Evolutionary conservation across 2,113 vertebrate species (phyloP).

Genomic region (Spea bombifrons): DNA sequence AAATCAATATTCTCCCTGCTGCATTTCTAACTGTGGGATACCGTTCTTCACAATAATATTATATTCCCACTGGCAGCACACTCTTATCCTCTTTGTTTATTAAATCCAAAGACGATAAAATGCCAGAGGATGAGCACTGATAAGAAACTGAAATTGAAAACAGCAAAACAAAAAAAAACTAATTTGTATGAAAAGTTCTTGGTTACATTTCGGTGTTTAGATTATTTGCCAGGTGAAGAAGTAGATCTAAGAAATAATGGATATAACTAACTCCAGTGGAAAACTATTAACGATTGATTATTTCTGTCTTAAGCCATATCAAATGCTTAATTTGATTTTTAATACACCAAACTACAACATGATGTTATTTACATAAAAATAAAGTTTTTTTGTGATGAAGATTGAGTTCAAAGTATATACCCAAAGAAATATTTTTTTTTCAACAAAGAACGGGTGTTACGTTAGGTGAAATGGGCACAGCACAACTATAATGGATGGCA

Average conservation of each 20-base stretch:
- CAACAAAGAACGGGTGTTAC: too few relatives aligned
- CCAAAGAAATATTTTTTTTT: too few relatives aligned
- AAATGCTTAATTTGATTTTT: too few relatives aligned
- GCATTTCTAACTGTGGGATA: slow-evolving; percentile 32
- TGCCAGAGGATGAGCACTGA: slow-evolving; percentile 23
- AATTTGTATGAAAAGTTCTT: slow-evolving; percentile 33
- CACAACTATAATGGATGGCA: too few relatives aligned
- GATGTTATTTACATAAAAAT: too few relatives aligned
- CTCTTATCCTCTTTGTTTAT: slow-evolving; percentile 46
- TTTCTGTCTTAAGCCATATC: neutral
- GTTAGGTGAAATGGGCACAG: too few relatives aligned
- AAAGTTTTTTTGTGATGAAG: too few relatives aligned
- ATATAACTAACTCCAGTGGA: neutral
- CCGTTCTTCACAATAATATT: slow-evolving; percentile 42
- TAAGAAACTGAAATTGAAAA: slow-evolving; percentile 42
- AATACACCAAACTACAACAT: too few relatives aligned
- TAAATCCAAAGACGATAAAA: slow-evolving; percentile 41
- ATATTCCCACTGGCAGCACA: slow-evolving; percentile 36
- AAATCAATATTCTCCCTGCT: slow-evolving; percentile 41
- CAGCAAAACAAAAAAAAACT: slow-evolving; percentile 24
- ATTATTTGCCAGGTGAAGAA: slow-evolving; percentile 6
- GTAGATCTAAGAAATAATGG: slow-evolving; percentile 31
- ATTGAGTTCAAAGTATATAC: too few relatives aligned
- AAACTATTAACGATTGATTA: slow-evolving; percentile 8
- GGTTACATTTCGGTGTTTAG: slow-evolving; percentile 20